Evolutionary conservation across 2,888 invertebrate species (phyloP), one percentile per base, ranked within the genome.

Genomic region (Mamestra brassicae): DNA sequence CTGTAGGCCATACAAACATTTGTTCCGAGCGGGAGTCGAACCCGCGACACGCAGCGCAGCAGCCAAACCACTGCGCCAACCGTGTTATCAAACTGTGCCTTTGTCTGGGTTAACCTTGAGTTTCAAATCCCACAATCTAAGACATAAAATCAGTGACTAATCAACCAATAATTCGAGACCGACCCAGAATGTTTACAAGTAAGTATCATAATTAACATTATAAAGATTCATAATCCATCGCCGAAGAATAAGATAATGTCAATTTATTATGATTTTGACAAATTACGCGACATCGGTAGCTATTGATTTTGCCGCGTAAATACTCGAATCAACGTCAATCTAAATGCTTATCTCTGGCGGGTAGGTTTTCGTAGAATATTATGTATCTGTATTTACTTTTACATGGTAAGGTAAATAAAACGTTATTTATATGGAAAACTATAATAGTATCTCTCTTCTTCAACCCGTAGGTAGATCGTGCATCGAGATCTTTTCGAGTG

Each of bases 201-300:
- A 38, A 10, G 57, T 50, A 15, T 36, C n/a, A 26, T 8, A 57
- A 65, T 66, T 66, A 66, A 79, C 74, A 10, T 7, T 2, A 11
- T 2, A 52, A 34, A 52, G 50, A 72, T 34, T 42, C 65, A 45
- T 81, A 79, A 81, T 79, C 65, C 65, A 15, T 57, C 11, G 57
- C 47, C 45, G 17, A 81, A 63, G 54, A 55, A 58, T 42, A 62
- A 62, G 79, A 79, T 79, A 81, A 70, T 67, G 76, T 64, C 62
- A 58, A 74, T 74, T 80, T 71, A 68, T 75, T 62, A 50, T 71
- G 52, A 76, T 81, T 81, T 76, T 79, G 79, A 76, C 66, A 66
- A 70, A 81, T 79, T 66, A 74, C 42, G 17, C 38, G 45, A 66
- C 60, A 57, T 62, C 45, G 50, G 11, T 50, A 55, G 34, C 54